Evolutionary conservation across 1,140 invertebrate genomes (phyloP), one percentile per base, ranked within the genome.

Genomic region (Plutomurus gul): DNA sequence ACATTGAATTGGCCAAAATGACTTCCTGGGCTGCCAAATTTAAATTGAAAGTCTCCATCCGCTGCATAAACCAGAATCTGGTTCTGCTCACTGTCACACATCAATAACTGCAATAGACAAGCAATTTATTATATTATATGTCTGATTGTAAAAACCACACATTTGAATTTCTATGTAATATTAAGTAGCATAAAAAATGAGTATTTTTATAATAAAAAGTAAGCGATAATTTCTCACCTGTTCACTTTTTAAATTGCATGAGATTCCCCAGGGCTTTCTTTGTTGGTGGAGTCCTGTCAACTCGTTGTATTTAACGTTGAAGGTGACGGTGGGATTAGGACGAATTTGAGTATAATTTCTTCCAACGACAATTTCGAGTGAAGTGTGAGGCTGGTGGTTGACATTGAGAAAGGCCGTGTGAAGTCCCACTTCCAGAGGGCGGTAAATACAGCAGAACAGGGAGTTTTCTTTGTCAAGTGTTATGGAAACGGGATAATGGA

Each of bases 1-100:
- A 95, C 88, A 87, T 97, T 93, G 84, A 99, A 96, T n/a, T n/a
- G n/a, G 30, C 90, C 91, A 3, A 90, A 3, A n/a, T 5, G 5
- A 96, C 89, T 86, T 97, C 78, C 78, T 30, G 10, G 1, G 25
- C 33, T 18, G 6, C 78, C 78, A 47, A 79, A 75, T 27, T 3
- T 39, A 20, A 51, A 51, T 2, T 43, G 10, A 4, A 76, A 20
- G 13, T 47, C 39, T 8, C 78, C 78, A 49, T 80, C 78, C 4
- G 51, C 56, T 10, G 7, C 37, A 27, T 25, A 77, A 22, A 80
- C 75, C 8, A 80, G 16, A 13, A 80, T 49, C 40, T 76, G 30
- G 33, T 80, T 73, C 20, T 25, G 2, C 16, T 76, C 51, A 20
- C 78, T 25, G 43, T 80, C 78, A 18, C 74, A 30, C 30, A 80